Base-by-base conservation (phyloP, 2,113 vertebrate genomes). In the Carassius gibelio region DNA sequence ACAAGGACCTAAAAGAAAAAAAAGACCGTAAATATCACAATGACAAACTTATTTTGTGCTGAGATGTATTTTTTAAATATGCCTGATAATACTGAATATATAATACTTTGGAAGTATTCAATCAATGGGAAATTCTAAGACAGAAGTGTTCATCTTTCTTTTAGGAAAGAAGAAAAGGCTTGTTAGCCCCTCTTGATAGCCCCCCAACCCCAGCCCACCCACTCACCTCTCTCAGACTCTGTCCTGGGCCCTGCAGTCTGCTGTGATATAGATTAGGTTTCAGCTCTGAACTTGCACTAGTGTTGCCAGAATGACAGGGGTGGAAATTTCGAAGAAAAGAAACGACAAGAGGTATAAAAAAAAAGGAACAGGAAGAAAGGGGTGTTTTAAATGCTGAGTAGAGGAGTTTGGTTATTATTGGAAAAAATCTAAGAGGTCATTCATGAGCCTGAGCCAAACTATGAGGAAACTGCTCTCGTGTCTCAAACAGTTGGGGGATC, bases 401-500 rank as follows among this genome's bases (percentile, higher is more conserved):
- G 89, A 90, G 88, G 85, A 93, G 90, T 93, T 93, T 89, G 87
- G 92, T 93, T 93, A 93, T 94, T 94, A 92, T 93, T 92, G 91
- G 93, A 91, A 90, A 92, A 94, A 93, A 94, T 87, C 87, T 94
- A 94, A 94, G 93, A 93, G 91, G 93, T 94, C 92, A 95, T 93
- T 94, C 89, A 92, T 93, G 93, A 92, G 88, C 92, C 90, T 84
- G 89, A 90, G 94, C 94, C 94, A 94, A 95, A 91, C 90, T 92
- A 94, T 94, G 93, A 94, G 93, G 93, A 94, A 95, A 95, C 91
- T 93, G 92, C 91, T 91, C 92, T 93, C 92, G 91, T 92, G 93
- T 93, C 92, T 94, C 89, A 89, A 93, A 93, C 93, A 93, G 91
- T 90, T 90, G 91, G 88, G 80, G 81, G 89, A 86, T 90, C 86